phyloP scores from a whole-genome alignment of 2,113 vertebrate species.

The Oreocharis arfaki region DNA sequence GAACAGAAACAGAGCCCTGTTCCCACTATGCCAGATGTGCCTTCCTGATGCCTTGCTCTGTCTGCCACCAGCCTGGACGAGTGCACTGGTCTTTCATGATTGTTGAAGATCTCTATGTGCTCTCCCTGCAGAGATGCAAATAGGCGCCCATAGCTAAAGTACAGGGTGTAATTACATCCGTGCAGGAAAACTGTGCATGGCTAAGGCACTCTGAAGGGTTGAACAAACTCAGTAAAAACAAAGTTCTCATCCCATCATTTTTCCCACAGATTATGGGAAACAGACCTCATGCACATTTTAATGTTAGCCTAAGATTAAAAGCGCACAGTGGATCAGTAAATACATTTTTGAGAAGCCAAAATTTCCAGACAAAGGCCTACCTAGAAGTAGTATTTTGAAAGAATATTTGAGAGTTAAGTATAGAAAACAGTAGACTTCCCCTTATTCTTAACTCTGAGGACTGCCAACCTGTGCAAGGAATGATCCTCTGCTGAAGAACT shows the following conservation, averaged over 20 bases:
- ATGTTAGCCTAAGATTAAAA: background rate
- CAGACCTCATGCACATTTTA: background rate
- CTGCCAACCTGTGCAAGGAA: background rate
- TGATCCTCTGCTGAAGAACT: background rate
- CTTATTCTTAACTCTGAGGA: background rate
- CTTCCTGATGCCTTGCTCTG: background rate
- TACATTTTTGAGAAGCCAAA: background rate
- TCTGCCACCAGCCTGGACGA: background rate
- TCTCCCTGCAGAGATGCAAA: background rate
- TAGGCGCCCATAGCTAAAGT: background rate
- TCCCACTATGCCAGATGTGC: background rate
- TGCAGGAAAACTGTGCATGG: background rate
- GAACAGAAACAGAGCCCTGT: background rate
- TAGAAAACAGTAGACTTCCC: background rate
- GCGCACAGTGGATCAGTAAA: background rate
- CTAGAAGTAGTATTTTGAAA: background rate
- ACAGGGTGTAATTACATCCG: background rate
- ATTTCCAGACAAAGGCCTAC: background rate
- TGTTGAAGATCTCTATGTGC: accelerated
- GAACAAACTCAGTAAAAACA: background rate
- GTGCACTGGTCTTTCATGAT: background rate
- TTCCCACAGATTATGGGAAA: background rate
- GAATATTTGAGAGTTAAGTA: background rate
- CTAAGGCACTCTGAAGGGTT: background rate
- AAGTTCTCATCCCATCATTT: background rate